These are phyloP conservation scores for Hemibagrus wyckioides DNA, from an alignment of 2,113 vertebrate species.

Conservation along the genomic window DNA sequence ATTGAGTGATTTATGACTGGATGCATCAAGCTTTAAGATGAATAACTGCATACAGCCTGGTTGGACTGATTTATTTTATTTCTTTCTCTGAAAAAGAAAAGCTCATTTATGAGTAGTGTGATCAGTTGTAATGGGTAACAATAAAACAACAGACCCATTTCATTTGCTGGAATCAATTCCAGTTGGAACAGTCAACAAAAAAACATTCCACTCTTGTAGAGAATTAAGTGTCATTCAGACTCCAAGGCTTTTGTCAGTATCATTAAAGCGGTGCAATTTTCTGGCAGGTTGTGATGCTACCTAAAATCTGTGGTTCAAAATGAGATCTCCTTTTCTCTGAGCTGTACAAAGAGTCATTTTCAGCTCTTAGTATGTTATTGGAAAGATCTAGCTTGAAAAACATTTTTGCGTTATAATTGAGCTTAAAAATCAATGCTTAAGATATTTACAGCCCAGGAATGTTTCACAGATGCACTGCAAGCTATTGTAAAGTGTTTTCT, in stretches of 20 bases:
- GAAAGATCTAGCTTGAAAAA: not conserved
- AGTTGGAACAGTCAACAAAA: conserved; percentile 45
- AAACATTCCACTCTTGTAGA: conserved; percentile 34
- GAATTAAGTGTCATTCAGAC: conserved; percentile 34
- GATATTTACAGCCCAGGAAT: not conserved
- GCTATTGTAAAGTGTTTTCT: not conserved
- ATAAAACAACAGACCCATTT: conserved; percentile 55
- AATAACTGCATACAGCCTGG: conserved; percentile 10
- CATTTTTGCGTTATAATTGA: not conserved
- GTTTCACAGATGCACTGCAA: not conserved
- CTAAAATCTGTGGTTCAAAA: conserved; percentile 8
- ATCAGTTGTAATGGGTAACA: conserved; percentile 51
- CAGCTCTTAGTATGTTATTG: not conserved
- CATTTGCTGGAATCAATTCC: conserved; percentile 50
- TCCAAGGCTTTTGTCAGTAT: conserved; percentile 36
- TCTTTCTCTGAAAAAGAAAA: conserved; percentile 33
- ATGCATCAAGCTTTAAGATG: conserved; percentile 39
- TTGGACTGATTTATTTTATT: conserved; percentile 39
- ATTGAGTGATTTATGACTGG: conserved; percentile 39
- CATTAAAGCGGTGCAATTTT: conserved; percentile 47
- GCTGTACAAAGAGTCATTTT: not conserved
- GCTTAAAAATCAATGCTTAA: not conserved
- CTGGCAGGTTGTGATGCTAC: conserved; percentile 35
- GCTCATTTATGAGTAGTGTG: conserved; percentile 48
- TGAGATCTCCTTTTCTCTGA: not conserved